Evolutionary conservation across 2,113 vertebrate species (phyloP), one percentile per base, ranked within the genome.

Genomic region (Embiotoca jacksoni): DNA sequence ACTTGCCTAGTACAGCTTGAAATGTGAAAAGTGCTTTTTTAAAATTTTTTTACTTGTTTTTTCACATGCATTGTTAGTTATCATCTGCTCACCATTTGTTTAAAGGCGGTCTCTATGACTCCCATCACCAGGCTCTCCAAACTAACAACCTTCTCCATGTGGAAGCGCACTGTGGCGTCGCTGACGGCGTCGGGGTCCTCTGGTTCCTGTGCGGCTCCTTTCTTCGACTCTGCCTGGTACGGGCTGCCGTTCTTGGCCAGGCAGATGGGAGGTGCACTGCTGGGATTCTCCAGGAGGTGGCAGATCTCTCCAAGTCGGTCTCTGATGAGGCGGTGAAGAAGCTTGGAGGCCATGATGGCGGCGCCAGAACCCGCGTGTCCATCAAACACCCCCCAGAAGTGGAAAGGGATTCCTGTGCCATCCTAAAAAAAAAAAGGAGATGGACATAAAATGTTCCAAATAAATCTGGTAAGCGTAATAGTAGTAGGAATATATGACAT

Each of bases 321-420:
- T 1, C 95, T 90, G 81, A 99, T 96, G 78, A 99, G 95, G 41
- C 94, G 93, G 61, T 98, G 98, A 16, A 99, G 96, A 6, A 95
- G 92, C 84, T 95, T 94, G 2, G 98, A 96, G 41, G 97, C 96
- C 96, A 96, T 93, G 72, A 98, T 95, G 14, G 98, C 97, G 1
- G 97, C 97, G 1, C 97, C 97, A 0, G 96, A 96, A 23, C 98
- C 97, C 0, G 98, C 98, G 0, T 99, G 98, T 46, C 98, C 98
- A 7, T 99, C 98, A 75, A 97, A 99, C 64, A 99, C 89, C 0
- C 96, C 97, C 97, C 97, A 99, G 82, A 97, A 99, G 83, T 96
- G 94, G 76, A 99, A 95, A 57, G 93, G 95, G 82, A 99, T 93
- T 9, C 96, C 96, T 53, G 91, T 93, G 49, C 91, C 91, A 59